phyloP scores from a whole-genome alignment of 1,140 invertebrate genomes.

The Pentalonia nigronervosa region DNA sequence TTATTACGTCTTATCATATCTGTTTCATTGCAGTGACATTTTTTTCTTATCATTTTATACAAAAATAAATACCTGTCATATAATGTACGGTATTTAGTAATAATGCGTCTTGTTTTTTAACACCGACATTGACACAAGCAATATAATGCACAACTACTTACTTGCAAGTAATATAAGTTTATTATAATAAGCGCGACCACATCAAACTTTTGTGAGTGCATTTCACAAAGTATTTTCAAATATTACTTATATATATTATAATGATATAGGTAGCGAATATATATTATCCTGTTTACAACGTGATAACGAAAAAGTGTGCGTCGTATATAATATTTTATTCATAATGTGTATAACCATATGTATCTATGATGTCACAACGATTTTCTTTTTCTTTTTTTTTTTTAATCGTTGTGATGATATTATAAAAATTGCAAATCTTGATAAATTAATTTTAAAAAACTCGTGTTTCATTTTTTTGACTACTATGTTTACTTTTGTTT shows the following conservation, averaged over 20 bases:
- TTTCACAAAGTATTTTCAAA: not conserved
- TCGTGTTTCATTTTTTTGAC: not conserved
- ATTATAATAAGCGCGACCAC: not conserved
- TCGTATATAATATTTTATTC: not conserved
- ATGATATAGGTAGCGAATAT: not conserved
- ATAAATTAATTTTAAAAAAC: not conserved
- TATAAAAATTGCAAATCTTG: not conserved
- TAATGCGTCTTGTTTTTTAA: not conserved
- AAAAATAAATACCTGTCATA: not conserved
- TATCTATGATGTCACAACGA: not conserved
- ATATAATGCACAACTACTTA: not conserved
- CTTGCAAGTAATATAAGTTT: too few species aligned
- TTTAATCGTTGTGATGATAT: not conserved
- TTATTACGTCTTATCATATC: not conserved
- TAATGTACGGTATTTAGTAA: not conserved
- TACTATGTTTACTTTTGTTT: too few species aligned
- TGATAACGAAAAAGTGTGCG: not conserved
- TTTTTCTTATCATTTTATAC: not conserved
- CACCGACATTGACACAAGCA: not conserved
- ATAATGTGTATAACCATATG: not conserved
- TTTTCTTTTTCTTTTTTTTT: not conserved
- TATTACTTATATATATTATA: not conserved
- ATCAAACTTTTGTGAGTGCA: not conserved
- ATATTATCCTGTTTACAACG: not conserved
- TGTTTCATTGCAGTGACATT: rapidly evolving